Conservation (phyloP, 2,888 invertebrate genomes). For the Endotricha flammealis region DNA sequence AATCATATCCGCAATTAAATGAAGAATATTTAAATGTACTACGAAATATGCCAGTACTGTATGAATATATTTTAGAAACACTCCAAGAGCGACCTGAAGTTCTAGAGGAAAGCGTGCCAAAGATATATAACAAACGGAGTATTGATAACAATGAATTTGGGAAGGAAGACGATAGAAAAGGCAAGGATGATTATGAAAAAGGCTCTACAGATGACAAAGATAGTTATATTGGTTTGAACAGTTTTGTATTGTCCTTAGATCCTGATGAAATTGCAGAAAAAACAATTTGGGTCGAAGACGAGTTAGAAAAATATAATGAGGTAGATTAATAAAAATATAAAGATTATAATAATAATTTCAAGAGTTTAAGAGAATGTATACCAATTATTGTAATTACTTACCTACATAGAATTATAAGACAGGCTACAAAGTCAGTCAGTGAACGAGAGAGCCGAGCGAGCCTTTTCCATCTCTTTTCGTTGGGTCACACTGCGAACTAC, state of each 20-base stretch:
- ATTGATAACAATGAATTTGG: slow-evolving; percentile 5
- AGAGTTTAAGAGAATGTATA: too few species aligned
- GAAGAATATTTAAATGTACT: slow-evolving; percentile 41
- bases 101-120: slow-evolving; percentile 30
- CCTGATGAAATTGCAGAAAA: slow-evolving; percentile 39
- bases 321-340: slow-evolving; percentile 9
- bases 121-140: slow-evolving; percentile 4
- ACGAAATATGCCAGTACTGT: slow-evolving; percentile 40
- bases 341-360: not conserved
- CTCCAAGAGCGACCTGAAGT: slow-evolving; percentile 45
- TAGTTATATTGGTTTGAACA: slow-evolving; percentile 17
- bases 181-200: slow-evolving; percentile 4
- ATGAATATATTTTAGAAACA: slow-evolving; percentile 41
- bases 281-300: slow-evolving; percentile 31
- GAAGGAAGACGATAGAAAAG: not conserved
- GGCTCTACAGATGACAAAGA: slow-evolving; percentile 17
- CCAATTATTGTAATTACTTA: not conserved
- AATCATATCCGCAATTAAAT: slow-evolving; percentile 11
- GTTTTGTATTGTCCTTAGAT: slow-evolving; percentile 13
- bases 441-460: not conserved
- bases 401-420: not conserved
- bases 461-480: too few species aligned
- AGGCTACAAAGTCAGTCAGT: not conserved
- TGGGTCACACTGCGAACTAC: too few species aligned
- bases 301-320: slow-evolving; percentile 39